These are phyloP conservation scores for Cyprinodon variegatus DNA, from an alignment of 2,113 vertebrate genomes.

Conservation along the genomic window DNA sequence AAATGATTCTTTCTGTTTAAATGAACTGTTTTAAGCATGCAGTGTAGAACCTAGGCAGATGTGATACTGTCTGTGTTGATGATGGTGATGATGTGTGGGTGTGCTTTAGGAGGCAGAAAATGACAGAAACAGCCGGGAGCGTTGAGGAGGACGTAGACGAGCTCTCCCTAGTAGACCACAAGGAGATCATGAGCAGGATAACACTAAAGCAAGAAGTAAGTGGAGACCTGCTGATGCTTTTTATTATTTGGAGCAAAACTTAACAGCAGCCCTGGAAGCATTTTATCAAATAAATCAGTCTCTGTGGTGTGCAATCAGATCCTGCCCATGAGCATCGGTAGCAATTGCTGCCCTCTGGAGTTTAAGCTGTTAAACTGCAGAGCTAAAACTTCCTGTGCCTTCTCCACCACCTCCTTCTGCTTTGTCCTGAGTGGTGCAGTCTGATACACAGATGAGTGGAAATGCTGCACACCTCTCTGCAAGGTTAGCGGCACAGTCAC, in stretches of 20 bases:
- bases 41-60: neutral
- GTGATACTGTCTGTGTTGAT: constrained; percentile 10
- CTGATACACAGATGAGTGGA: constrained; percentile 63
- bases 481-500: constrained; percentile 51
- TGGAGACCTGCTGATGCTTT: neutral
- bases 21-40: neutral
- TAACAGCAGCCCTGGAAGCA: constrained; percentile 6
- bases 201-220: constrained; percentile 94
- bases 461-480: constrained; percentile 41
- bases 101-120: constrained; percentile 81
- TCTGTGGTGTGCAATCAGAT: constrained; percentile 41
- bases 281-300: constrained; percentile 31
- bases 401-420: constrained; percentile 22
- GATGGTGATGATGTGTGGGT: neutral
- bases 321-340: neutral
- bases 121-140: constrained; percentile 78
- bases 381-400: constrained; percentile 14
- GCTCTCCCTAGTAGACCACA: constrained; percentile 95
- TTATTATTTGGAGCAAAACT: constrained; percentile 1
- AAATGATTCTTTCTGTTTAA: neutral
- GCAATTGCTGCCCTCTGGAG: constrained; percentile 67
- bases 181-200: constrained; percentile 92
- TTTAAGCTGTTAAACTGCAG: constrained; percentile 23
- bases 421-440: constrained; percentile 69
- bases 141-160: constrained; percentile 92